phyloP scores from a whole-genome alignment of 2,113 vertebrate genomes.

The Circaetus gallicus region DNA sequence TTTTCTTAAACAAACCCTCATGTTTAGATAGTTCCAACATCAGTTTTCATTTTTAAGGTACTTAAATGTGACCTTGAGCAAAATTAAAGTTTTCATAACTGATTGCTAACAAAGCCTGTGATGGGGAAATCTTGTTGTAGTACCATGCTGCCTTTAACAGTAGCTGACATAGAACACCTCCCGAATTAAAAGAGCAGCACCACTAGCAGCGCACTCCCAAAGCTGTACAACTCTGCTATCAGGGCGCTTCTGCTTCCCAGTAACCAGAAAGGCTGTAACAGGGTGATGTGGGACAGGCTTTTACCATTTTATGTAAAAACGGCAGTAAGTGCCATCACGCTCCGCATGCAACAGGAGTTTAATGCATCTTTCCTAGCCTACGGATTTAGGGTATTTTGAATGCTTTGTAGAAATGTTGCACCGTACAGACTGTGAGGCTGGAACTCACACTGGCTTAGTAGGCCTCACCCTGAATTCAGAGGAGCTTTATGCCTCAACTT shows the following conservation, averaged over 20 bases:
- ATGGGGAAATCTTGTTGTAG: neutral
- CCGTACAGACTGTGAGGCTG: neutral
- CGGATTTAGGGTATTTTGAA: neutral
- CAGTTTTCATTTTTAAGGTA: neutral
- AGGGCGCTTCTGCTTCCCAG: neutral
- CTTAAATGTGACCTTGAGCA: neutral
- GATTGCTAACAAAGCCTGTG: neutral
- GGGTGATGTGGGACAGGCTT: neutral
- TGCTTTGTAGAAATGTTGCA: neutral
- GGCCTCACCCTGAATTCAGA: neutral
- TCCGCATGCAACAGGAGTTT: neutral
- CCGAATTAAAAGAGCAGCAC: neutral
- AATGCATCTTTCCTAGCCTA: neutral
- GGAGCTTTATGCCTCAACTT: neutral
- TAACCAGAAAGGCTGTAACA: neutral
- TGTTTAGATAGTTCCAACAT: neutral
- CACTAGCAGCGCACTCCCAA: neutral
- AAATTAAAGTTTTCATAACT: neutral
- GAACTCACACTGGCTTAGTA: neutral
- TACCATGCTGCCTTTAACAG: neutral
- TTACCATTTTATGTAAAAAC: neutral
- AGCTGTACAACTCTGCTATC: neutral
- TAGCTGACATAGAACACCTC: accelerated
- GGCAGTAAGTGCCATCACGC: accelerated
- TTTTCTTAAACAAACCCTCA: neutral